These are phyloP conservation scores for Orchesella flavescens DNA, from an alignment of 2,888 invertebrate genomes.

Conservation along the genomic window DNA sequence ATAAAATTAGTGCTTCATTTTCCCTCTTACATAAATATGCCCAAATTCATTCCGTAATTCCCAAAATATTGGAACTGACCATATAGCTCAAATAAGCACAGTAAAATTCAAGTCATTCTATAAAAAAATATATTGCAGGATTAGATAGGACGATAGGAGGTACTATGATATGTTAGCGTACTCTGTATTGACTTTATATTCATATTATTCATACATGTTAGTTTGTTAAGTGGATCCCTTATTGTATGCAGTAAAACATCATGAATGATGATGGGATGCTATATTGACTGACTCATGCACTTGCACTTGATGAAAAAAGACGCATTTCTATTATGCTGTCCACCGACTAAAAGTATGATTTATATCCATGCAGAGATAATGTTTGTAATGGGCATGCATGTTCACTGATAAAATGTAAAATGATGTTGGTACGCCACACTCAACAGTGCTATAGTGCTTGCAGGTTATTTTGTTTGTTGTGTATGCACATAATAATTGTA, in stretches of 20 bases:
- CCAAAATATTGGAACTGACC: no score
- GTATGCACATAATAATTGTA: not conserved
- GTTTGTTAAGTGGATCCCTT: no score
- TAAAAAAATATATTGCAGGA: no score
- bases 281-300: constrained; percentile 15
- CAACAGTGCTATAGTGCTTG: not conserved
- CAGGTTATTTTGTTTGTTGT: not conserved
- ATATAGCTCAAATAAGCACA: no score
- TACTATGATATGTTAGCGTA: not conserved
- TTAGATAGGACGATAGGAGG: no score
- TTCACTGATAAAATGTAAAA: not conserved
- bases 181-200: not conserved
- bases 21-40: constrained; percentile 15
- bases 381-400: not conserved
- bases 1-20: not conserved
- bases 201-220: no score
- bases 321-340: constrained; percentile 23
- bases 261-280: not conserved
- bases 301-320: constrained; percentile 2
- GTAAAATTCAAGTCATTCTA: no score
- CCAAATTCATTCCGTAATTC: no score
- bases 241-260: not conserved
- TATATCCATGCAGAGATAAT: constrained; percentile 4
- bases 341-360: constrained; percentile 22
- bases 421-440: not conserved